Base-by-base conservation (phyloP, 2,888 invertebrate species). In the Salpingus planirostris region DNA sequence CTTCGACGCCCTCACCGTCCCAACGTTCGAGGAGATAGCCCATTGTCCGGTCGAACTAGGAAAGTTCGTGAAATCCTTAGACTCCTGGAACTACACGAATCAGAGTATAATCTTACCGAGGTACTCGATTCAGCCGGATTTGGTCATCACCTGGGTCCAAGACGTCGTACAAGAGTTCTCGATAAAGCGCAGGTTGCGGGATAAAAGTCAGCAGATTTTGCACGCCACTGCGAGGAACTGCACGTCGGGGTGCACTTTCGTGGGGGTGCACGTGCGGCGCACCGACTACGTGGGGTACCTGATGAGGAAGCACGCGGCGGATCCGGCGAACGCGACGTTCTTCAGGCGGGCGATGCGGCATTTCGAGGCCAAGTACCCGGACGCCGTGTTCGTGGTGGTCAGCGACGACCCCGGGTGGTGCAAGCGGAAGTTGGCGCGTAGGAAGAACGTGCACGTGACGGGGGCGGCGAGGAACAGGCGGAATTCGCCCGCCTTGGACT, bases 51-150 rank as follows among this genome's bases (percentile, higher is more conserved):
- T 72, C 10, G 65, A 67, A 36, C 56, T 66, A 36, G 59, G 61
- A 10, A 63, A 63, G 26, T 66, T 70, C 29, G 68, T 71, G 18
- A 66, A 60, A 42, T 68, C 70, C 3, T 52, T 69, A 30, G 66
- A 68, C 24, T 63, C 65, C 23, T 73, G 73, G 73, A 71, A 70
- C 46, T 68, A 65, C 52, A 71, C 71, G 7, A 68, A 70, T 30
- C 73, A 73, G 50, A 71, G 69, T 48, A 73, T 73, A 38, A 64
- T 73, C 41, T 60, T 74, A 47, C 71, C 71, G 33, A 64, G 65
- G 33, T 70, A 70, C 50, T 65, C 68, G 15, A 64, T 70, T 22
- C 67, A 71, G 42, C 69, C 71, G 54, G 71, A 72, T 27, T 52
- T 71, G 40, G 69, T 73, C 36, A 54, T 72, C 44, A 61, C 67